Base-by-base conservation (phyloP, 2,113 vertebrate genomes). In the Hypanus sabinus region DNA sequence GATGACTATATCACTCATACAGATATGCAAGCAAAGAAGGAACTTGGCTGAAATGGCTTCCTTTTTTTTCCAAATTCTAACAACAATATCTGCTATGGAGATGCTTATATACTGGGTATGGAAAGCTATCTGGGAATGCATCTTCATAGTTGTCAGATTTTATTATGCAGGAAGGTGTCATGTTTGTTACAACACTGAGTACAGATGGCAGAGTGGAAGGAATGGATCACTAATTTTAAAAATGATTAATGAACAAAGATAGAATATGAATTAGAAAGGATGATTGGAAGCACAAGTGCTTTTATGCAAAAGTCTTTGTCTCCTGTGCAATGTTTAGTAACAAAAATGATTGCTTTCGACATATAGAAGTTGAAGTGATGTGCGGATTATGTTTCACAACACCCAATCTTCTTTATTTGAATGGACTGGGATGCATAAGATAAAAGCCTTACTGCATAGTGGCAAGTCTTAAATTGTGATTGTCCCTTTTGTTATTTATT, bases 191-290 rank as follows among this genome's bases (percentile, higher is more conserved):
- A 98, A 99, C 98, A 98, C 99, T 99, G 99, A 99, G 99, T 99
- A 98, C 99, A 99, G 99, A 99, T 99, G 99, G 99, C 99, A 99
- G 98, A 99, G 99, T 99, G 98, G 99, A 99, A 99, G 98, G 98
- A 99, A 99, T 99, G 99, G 99, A 99, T 99, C 98, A 99, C 98
- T 99, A 99, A 99, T 99, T 99, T 99, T 99, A 99, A 99, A 98
- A 99, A 99, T 99, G 99, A 99, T 99, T 99, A 99, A 99, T 99
- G 99, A 99, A 99, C 99, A 99, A 98, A 99, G 99, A 99, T 99
- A 98, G 98, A 99, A 99, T 99, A 99, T 99, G 99, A 99, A 99
- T 99, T 99, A 99, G 98, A 98, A 98, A 97, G 98, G 98, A 99
- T 98, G 98, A 98, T 99, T 96, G 97, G 98, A 99, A 98, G 98